A percentile compares a stretch with the other conserved stretches of the same genome.
phyloP scores from a whole-genome alignment of 2,888 invertebrate species.

The Autographa pulchrina region DNA sequence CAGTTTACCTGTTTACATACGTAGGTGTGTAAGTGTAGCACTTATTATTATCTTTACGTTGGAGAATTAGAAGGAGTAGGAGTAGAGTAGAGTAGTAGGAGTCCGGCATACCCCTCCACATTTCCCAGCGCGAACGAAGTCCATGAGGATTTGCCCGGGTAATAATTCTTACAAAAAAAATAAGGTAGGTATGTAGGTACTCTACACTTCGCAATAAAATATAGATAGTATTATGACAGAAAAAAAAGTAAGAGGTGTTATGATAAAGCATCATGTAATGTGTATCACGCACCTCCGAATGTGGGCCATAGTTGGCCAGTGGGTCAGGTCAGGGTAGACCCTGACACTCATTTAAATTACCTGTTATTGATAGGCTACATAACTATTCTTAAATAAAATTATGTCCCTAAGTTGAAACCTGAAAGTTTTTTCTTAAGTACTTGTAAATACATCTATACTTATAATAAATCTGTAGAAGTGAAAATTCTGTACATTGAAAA shows the following conservation, averaged over 20 bases:
- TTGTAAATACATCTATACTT: no score
- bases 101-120: not conserved
- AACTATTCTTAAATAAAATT: not conserved
- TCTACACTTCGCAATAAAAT: no score
- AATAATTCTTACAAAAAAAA: no score
- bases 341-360: not conserved
- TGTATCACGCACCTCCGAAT: not conserved
- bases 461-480: no score
- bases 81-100: no score
- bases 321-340: not conserved
- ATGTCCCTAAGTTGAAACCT: no score
- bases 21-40: constrained; percentile 1
- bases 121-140: no score
- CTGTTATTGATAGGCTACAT: not conserved
- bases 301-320: not conserved
- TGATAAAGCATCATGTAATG: not conserved
- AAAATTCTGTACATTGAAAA: no score
- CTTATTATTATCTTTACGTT: not conserved
- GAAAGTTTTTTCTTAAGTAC: no score
- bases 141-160: no score
- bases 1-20: constrained; percentile 28
- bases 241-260: not conserved
- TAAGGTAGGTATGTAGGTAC: no score
- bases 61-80: no score
- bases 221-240: not conserved